Evolutionary conservation across 1,140 invertebrate genomes (phyloP), one percentile per base, ranked within the genome.

Genomic region (Mercenaria mercenaria): DNA sequence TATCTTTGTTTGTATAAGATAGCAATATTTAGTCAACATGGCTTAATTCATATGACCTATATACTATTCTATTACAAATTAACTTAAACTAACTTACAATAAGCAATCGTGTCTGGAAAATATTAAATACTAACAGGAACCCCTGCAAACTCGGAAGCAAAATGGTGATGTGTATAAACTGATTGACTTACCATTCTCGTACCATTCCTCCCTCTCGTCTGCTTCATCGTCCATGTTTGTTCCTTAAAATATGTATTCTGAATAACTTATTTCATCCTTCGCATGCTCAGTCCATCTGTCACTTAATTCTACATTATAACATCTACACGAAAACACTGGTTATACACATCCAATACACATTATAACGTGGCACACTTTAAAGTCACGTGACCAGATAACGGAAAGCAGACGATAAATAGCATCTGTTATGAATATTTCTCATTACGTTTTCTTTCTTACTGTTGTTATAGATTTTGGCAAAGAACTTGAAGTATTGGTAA

Each of bases 151-250:
- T n/a, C n/a, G n/a, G n/a, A n/a, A n/a, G n/a, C n/a, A n/a, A n/a
- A n/a, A n/a, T n/a, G n/a, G n/a, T n/a, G n/a, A n/a, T n/a, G n/a
- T n/a, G n/a, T n/a, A n/a, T n/a, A 67, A 39, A 82, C 0, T 41
- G 32, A 56, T 32, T 26, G 4, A 85, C 90, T 85, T 64, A 91
- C 90, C 87, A 34, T 89, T 89, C 23, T 88, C 74, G 52, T 91
- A 91, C 90, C 90, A 91, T 34, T 91, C 90, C 41, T 83, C 90
- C 39, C 64, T 61, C 13, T 67, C 81, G 26, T 82, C 90, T 43
- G 61, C 32, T 56, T 74, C 84, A 15, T 88, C 80, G 3, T 90
- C 82, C 47, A 59, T 86, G 18, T 88, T 80, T 56, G 37, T 61
- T 52, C 39, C 43, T 32, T 23, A 29, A 47, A 26, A 47, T 67